A percentile compares a stretch with the other conserved stretches of the same genome.
Evolutionary conservation across 2,797 vertebrate genomes (phyloP).

Genomic region (Scolopax bukidnonensis): DNA sequence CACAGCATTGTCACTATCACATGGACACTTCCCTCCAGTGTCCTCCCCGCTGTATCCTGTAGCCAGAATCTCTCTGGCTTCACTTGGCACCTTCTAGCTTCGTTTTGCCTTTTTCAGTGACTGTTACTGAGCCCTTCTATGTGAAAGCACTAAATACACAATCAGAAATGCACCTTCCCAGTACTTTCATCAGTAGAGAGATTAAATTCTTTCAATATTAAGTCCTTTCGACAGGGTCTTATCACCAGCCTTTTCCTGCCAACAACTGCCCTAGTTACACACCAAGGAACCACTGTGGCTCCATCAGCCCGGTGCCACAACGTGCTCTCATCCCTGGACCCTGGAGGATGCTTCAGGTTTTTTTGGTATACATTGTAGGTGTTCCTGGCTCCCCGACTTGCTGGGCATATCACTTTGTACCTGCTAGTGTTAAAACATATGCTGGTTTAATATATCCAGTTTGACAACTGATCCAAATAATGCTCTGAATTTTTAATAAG

Average conservation of each 20-base stretch:
- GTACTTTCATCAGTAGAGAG: background rate
- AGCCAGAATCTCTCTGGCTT: background rate
- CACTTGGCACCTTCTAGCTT: background rate
- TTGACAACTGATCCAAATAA: background rate
- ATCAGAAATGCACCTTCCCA: background rate
- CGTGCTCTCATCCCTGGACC: background rate
- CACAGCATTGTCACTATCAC: background rate
- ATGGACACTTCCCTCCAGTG: background rate
- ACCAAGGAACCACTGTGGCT: background rate
- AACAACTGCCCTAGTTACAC: background rate
- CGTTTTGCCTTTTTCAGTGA: background rate
- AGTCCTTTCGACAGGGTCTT: background rate
- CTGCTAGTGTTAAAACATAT: background rate
- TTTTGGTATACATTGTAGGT: accelerated
- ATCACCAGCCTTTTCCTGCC: background rate
- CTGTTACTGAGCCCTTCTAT: accelerated
- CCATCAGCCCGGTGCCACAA: background rate
- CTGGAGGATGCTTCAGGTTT: background rate
- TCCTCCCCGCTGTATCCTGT: background rate
- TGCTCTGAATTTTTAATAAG: background rate
- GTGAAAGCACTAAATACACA: background rate
- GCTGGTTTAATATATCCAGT: background rate
- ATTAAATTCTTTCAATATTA: background rate
- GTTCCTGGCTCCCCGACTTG: background rate
- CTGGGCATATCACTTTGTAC: background rate